Conservation (phyloP, 2,113 vertebrate genomes). For the Lepisosteus osseus region DNA sequence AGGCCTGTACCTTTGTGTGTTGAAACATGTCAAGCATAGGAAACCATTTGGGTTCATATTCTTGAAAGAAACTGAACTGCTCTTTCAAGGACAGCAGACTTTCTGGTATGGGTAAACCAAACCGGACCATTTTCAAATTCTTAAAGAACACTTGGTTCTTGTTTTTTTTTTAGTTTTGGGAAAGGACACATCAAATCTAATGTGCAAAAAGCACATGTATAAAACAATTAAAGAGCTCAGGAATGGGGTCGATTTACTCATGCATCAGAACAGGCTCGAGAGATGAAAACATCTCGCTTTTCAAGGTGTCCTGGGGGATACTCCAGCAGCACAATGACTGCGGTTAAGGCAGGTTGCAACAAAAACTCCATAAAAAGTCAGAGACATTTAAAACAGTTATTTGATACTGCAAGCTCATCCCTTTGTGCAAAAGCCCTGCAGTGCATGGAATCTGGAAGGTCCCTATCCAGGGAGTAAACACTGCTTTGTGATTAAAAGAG, state of each 20-base stretch:
- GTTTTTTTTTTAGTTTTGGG: not conserved
- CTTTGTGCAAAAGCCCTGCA: conserved; percentile 13
- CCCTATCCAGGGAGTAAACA: conserved; percentile 15
- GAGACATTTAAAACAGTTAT: conserved; percentile 8
- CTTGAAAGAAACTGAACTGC: no score
- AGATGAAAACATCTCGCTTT: not conserved
- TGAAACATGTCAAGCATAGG: no score
- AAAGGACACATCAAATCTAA: no score
- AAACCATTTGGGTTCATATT: no score
- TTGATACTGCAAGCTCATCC: conserved; percentile 4
- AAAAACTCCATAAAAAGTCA: conserved; percentile 4
- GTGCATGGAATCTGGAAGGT: conserved; percentile 9
- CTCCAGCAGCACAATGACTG: not conserved
- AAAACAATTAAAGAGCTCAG: not conserved
- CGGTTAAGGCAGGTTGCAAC: conserved; percentile 17
- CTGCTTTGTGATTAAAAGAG: conserved; percentile 11
- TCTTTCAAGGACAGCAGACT: no score
- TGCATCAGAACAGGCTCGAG: not conserved
- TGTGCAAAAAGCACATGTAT: no score
- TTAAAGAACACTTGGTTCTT: not conserved
- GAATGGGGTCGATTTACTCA: not conserved
- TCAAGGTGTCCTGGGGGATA: conserved; percentile 9
- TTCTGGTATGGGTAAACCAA: no score
- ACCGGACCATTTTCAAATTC: no score
- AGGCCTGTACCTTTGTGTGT: no score